A percentile compares a stretch with the other conserved stretches of the same genome.
Evolutionary conservation across 1,140 invertebrate species (phyloP).

Genomic region (Pseudoatta argentina): DNA sequence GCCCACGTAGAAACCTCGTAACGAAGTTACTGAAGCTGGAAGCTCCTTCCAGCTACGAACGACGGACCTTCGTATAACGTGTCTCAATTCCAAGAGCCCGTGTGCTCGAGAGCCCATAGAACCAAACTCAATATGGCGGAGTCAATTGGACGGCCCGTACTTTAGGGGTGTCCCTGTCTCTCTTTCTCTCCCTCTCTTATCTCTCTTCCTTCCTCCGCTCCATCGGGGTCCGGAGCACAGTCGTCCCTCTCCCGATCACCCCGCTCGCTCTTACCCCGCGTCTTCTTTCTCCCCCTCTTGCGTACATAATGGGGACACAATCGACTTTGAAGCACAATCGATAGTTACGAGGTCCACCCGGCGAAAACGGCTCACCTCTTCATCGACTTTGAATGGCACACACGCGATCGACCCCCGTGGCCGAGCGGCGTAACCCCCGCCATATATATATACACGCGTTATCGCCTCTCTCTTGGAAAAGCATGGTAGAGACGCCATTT

Average conservation of each 20-base stretch:
- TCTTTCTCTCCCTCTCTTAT: slow-evolving; percentile 57
- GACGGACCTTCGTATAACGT: slow-evolving; percentile 77
- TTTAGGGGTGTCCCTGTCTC: slow-evolving; percentile 73
- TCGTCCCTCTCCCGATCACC: slow-evolving; percentile 18
- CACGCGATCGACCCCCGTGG: slow-evolving; percentile 60
- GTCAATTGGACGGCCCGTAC: slow-evolving; percentile 82
- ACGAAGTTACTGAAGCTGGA: slow-evolving; percentile 79
- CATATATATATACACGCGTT: slow-evolving; percentile 33
- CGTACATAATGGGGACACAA: slow-evolving; percentile 77
- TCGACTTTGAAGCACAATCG: slow-evolving; percentile 80
- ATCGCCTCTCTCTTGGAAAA: slow-evolving; percentile 34
- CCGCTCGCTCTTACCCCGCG: slow-evolving; percentile 27
- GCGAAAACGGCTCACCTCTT: slow-evolving; percentile 74
- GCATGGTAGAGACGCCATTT: slow-evolving; percentile 62
- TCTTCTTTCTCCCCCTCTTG: slow-evolving; percentile 65
- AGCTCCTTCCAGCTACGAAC: slow-evolving; percentile 70
- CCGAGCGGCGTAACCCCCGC: slow-evolving; percentile 48
- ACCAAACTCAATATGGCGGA: slow-evolving; percentile 84
- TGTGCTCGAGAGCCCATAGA: slow-evolving; percentile 83
- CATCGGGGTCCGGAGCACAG: slow-evolving; percentile 48
- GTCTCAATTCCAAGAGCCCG: slow-evolving; percentile 77
- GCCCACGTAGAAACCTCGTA: slow-evolving; percentile 82
- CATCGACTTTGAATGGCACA: slow-evolving; percentile 73
- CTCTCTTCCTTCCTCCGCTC: slow-evolving; percentile 67
- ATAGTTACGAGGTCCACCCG: slow-evolving; percentile 73